A percentile compares a stretch with the other conserved stretches of the same genome.
phyloP scores from a whole-genome alignment of 2,113 vertebrate species.

The Corythornis cristatus region DNA sequence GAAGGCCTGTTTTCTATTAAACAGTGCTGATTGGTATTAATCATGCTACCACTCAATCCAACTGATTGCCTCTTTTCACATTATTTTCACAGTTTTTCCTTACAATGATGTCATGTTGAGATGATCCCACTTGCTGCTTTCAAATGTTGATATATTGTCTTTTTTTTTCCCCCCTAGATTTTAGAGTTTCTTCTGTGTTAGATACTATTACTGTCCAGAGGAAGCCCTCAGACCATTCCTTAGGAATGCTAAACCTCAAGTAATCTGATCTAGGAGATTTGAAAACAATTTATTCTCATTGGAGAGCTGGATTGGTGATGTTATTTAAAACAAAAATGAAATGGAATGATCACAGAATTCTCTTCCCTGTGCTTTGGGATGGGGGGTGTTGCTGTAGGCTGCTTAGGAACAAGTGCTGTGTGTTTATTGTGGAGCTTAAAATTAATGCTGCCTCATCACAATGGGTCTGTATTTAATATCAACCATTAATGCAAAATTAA shows the following conservation, averaged over 20 bases:
- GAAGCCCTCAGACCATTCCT: neutral
- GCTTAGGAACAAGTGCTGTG: neutral
- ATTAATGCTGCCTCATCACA: neutral
- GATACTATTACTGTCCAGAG: neutral
- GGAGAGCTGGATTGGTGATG: neutral
- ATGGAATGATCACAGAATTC: neutral
- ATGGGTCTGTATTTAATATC: neutral
- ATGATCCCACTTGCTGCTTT: constrained; percentile 8
- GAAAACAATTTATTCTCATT: neutral
- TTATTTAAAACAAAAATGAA: neutral
- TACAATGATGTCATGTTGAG: constrained; percentile 14
- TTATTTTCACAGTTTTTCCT: constrained; percentile 41
- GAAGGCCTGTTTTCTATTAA: constrained; percentile 59
- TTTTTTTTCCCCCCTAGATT: neutral
- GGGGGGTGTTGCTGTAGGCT: neutral
- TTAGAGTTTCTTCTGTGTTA: neutral
- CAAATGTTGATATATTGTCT: neutral
- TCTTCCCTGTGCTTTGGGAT: neutral
- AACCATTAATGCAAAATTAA: neutral
- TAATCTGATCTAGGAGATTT: neutral
- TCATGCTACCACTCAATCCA: constrained; percentile 39
- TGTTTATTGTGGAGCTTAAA: neutral
- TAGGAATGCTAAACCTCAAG: neutral
- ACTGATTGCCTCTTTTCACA: constrained; percentile 59
- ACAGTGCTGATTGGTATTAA: constrained; percentile 65